A percentile compares a stretch with the other conserved stretches of the same genome.
Conservation (phyloP, 2,797 vertebrate genomes). For the Steatocranus sp. region DNA sequence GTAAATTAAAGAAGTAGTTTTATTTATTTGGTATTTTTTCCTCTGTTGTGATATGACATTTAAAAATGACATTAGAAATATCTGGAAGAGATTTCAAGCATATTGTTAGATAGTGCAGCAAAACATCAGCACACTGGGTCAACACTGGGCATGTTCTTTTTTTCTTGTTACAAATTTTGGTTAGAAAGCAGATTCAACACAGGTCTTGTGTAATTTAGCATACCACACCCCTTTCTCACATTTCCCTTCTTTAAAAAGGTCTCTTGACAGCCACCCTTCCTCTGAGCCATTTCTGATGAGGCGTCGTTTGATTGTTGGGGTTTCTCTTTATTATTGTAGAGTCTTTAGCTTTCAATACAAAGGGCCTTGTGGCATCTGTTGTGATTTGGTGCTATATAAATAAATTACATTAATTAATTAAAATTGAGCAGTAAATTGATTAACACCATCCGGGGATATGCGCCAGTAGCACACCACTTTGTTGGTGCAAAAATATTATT, state of each 20-base stretch:
- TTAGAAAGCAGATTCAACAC: background rate
- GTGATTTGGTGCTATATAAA: background rate
- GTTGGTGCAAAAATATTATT: background rate
- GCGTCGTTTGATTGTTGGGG: background rate
- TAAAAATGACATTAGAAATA: background rate
- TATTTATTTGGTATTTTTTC: background rate
- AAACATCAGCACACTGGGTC: background rate
- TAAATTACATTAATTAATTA: background rate
- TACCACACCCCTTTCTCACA: background rate
- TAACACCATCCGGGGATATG: background rate
- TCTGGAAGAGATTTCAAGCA: background rate
- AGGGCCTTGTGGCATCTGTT: background rate
- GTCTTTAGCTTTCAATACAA: background rate
- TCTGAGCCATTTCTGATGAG: background rate
- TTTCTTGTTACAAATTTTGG: background rate
- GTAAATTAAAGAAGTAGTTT: background rate
- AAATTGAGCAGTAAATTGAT: background rate
- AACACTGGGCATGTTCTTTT: no score
- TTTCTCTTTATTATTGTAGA: background rate
- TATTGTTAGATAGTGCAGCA: background rate
- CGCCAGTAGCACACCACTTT: background rate
- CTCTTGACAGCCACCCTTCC: background rate
- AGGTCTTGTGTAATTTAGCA: background rate
- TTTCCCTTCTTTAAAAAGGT: background rate
- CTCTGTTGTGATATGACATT: background rate